Base-by-base conservation (phyloP, 2,113 vertebrate species). In the Otolemur garnettii region DNA sequence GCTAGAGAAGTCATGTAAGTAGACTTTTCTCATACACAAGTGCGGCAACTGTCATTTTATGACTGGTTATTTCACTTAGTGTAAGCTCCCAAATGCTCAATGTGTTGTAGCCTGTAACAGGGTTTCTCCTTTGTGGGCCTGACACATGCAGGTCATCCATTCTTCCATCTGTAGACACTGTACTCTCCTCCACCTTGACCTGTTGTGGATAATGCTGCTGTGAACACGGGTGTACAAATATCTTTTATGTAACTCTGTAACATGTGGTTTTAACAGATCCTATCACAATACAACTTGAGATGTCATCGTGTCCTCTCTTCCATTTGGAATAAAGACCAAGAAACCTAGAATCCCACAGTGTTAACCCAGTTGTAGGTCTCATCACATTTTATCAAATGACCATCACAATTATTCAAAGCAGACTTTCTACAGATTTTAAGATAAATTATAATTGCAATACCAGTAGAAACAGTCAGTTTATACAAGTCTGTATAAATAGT, bases 201-300 rank as follows among this genome's bases (percentile, higher is more conserved):
- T 19, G 22, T 66, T 53, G 15, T 59, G 14, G 24, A 88, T 77
- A 75, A 13, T 26, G 45, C 6, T 75, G 7, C 13, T 68, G 8
- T 50, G 24, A 35, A 26, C 19, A 24, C 33, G 8, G 24, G 7
- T 13, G 7, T 60, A 12, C 5, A 60, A 55, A 13, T 35, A 18
- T 35, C 10, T 74, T 17, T 50, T 85, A 59, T 2, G 2, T 15
- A 80, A 0, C 0, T 66, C 45, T 38, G 22, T 24, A 3, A 77
- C 38, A 2, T 81, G 14, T 91, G 15, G 60, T 93, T 28, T 85
- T 60, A 28, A 60, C 59, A 96, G 96, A 45, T 94, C 82, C 4
- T 97, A 93, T 95, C 59, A 95, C 60, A 78, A n/a, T 38, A 88
- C 91, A 19, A 2, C 12, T 1, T 91, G 85, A 92, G 4, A 6